Evolutionary conservation across 2,797 vertebrate genomes (phyloP), one percentile per base, ranked within the genome.

Genomic region (Ataeniobius toweri): DNA sequence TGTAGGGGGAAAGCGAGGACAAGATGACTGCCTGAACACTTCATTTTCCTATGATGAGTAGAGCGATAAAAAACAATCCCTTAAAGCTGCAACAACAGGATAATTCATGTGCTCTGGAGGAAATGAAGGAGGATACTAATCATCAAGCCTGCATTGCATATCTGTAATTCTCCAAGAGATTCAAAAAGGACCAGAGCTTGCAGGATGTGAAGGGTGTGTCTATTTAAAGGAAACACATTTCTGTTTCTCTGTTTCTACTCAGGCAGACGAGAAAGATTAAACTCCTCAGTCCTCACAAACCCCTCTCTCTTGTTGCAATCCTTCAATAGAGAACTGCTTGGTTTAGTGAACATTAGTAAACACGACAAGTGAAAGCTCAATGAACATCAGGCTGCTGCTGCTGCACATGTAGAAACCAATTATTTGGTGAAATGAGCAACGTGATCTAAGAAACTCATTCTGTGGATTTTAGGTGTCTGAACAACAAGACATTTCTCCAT

Each of bases 201-300:
- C 61, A 75, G 75, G 44, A 84, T 82, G 67, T 61, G 24, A 46
- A 39, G 68, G 82, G 82, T 28, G 85, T 75, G 83, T 1, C 73
- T 61, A 74, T 14, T n/a, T 6, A 26, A 67, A 18, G 13, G 44
- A 14, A 31, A 48, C 75, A 81, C 20, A 79, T 10, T 8, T 6
- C 50, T 0, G 3, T 59, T 82, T 74, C 26, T 10, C 56, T 48
- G 55, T 63, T 26, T 41, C 22, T 22, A 22, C 12, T 67, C 20
- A 12, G 22, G 69, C 68, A n/a, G 28, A 65, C 76, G 48, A 41
- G 46, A 73, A 6, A 74, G 51, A 44, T 58, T 41, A 0, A 50
- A 80, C 58, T 84, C 74, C 78, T 72, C 76, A 71, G 26, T 39
- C n/a, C 61, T 76, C 50, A 93, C 89, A 92, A 85, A 83, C 82